Conservation (phyloP, 1,140 invertebrate genomes). For the Ceratina australensis region DNA sequence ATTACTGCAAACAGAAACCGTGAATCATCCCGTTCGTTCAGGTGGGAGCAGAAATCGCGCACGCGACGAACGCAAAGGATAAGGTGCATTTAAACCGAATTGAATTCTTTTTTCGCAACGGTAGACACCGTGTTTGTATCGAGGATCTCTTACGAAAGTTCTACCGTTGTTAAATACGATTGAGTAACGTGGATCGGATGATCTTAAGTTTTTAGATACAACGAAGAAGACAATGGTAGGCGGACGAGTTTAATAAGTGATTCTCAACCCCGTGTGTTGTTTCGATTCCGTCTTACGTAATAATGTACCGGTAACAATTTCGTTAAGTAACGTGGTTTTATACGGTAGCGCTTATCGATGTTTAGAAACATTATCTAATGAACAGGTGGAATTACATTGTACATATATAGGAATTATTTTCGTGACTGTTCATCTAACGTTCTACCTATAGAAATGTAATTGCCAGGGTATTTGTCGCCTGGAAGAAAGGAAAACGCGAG, state of each 20-base stretch:
- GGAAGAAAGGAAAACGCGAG: constrained; percentile 30
- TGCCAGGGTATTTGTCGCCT: neutral
- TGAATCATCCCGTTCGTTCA: constrained; percentile 54
- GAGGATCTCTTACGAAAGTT: no score
- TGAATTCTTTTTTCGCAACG: no score
- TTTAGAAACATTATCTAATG: neutral
- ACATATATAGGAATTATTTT: neutral
- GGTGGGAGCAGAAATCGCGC: neutral
- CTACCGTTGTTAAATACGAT: neutral
- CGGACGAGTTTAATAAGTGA: neutral
- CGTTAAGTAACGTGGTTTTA: neutral
- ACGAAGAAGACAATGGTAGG: neutral
- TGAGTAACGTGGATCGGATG: neutral
- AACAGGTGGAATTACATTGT: neutral
- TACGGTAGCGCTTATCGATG: neutral
- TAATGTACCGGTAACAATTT: neutral
- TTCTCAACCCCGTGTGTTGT: neutral
- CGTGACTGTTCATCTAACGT: neutral
- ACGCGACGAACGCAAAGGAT: neutral
- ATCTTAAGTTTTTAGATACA: neutral
- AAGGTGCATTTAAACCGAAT: neutral
- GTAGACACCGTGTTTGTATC: no score
- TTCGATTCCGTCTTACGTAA: neutral
- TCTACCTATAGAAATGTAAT: no score
- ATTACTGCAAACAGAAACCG: constrained; percentile 54